Base-by-base conservation (phyloP, 2,797 vertebrate species). In the Pangasius krempfi region DNA sequence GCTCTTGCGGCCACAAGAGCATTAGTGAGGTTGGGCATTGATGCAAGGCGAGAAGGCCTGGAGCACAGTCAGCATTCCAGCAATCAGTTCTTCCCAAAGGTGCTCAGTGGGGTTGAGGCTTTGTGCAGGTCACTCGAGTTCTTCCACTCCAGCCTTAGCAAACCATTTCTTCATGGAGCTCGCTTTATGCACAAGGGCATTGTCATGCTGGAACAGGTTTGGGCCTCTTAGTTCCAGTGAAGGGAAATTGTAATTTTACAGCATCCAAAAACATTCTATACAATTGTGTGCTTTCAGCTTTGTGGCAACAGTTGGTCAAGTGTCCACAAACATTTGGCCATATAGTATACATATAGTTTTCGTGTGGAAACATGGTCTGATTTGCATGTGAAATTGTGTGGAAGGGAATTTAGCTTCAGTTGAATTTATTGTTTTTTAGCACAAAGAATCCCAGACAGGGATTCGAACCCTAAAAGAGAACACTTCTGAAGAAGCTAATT, bases 321-420 rank as follows among this genome's bases (percentile, higher is more conserved):
- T 37, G 79, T 81, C 33, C 56, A 78, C 72, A 25, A 75, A 44
- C 22, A 16, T 82, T 44, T 44, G 40, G 7, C 13, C 22, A n/a
- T 44, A 62, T 40, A 10, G 3, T 12, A 50, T 5, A 50, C 40
- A 82, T 16, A n/a, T n/a, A n/a, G n/a, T n/a, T 25, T 33, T 56
- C 13, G 60, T 66, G 62, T 73, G 60, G 58, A 58, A 56, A 85
- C 75, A 79, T 44, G 40, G 91, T 94, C 93, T 94, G 86, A 95
- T 96, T 96, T 96, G 95, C 95, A 96, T 96, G 89, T 92, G 93
- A 94, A 95, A 95, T 94, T 96, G 91, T 90, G 90, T 93, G 92
- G 93, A 95, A 94, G 93, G 91, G 93, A 89, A 92, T 89, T 88
- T 86, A 27, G 62, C 86, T 90, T 56, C 58, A 94, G 92, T 90